Evolutionary conservation across 2,113 vertebrate species (phyloP), one percentile per base, ranked within the genome.

Genomic region (Corythornis vintsioides): DNA sequence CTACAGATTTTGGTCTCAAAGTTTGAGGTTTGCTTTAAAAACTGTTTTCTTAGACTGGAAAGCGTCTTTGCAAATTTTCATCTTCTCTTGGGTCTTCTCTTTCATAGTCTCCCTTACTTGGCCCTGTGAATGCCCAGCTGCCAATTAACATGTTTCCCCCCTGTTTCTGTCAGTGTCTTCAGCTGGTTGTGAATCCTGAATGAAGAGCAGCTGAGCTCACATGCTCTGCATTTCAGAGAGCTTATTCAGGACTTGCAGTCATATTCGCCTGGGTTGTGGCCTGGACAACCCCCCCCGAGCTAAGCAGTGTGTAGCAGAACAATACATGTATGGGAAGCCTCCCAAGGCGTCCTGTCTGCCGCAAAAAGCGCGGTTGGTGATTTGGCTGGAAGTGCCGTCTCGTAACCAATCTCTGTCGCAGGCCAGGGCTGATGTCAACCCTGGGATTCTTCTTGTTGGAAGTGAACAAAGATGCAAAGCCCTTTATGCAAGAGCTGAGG

Each of bases 101-200:
- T 73, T 79, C 16, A 3, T 13, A 50, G 31, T 38, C 55, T 91
- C 28, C 3, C 20, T 83, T 85, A 17, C 67, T 73, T 40, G 64
- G 71, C 64, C 38, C 59, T 0, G 2, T 85, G 47, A 80, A 60
- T 31, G 56, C 29, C 77, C 83, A 91, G 76, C 86, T 90, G 86
- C 40, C 57, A 71, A 9, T 72, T 71, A 84, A 75, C 24, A 45
- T 76, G 72, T 92, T 93, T 86, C 74, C 16, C n/a, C 76, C 52
- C 35, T 83, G 69, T 86, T 93, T 94, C 76, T 31, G 0, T 72
- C 61, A 6, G 24, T n/a, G 45, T 93, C 73, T 75, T 90, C 83
- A 81, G 79, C 80, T 95, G 92, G 77, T 78, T 86, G 86, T 86
- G 90, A 83, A 81, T 83, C 80, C 50, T 90, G 90, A 74, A 77